These are phyloP conservation scores for Hemicordylus capensis DNA, from an alignment of 2,113 vertebrate species.

Conservation along the genomic window DNA sequence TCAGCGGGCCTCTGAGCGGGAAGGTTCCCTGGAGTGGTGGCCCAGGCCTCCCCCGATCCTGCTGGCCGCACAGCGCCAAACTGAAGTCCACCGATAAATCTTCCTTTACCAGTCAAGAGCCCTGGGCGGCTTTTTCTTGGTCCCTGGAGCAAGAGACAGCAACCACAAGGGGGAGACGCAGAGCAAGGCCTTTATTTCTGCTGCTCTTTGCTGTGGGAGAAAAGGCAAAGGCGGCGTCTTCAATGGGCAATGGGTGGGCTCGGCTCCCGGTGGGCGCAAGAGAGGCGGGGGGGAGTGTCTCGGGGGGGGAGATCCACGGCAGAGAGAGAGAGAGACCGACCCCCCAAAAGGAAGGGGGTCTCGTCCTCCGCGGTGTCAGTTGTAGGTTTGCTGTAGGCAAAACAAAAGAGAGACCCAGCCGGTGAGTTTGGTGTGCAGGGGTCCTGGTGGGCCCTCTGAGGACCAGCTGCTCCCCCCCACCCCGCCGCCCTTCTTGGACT, in stretches of 20 bases:
- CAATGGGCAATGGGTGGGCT: not conserved
- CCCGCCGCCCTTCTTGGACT: too few species aligned
- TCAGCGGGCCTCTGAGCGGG: too few species aligned
- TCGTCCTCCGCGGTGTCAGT: not conserved
- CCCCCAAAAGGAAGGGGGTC: not conserved
- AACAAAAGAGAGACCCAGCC: not conserved
- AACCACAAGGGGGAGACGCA: not conserved
- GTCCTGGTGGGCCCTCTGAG: not conserved
- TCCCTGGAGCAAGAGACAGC: not conserved
- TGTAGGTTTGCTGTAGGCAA: not conserved
- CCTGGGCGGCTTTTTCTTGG: too few species aligned
- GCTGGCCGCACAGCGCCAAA: too few species aligned
- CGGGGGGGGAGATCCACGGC: not conserved
- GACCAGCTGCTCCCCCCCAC: too few species aligned
- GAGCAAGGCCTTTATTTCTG: not conserved
- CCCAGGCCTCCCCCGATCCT: too few species aligned
- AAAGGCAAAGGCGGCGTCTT: not conserved
- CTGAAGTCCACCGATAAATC: too few species aligned
- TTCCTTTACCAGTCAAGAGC: rapidly evolving
- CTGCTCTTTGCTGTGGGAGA: too few species aligned
- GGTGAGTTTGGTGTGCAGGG: not conserved
- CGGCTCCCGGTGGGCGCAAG: not conserved
- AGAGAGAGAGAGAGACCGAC: not conserved
- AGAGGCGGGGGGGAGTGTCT: not conserved
- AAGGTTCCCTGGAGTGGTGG: not conserved